Conservation (phyloP, 1,140 invertebrate genomes). For the Scaptomyza pallida region DNA sequence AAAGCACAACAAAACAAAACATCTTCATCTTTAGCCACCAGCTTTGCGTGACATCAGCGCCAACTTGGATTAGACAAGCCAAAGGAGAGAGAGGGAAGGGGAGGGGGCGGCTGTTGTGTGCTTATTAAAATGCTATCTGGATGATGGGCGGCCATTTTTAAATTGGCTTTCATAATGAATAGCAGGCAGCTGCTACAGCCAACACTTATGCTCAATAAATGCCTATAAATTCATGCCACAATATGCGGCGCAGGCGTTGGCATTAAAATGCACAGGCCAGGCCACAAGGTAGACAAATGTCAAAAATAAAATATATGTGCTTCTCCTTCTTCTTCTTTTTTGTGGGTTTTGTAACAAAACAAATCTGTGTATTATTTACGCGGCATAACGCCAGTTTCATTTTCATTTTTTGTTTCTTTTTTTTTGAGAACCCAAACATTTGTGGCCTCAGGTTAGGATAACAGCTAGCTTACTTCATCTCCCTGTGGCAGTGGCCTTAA, state of each 20-base stretch:
- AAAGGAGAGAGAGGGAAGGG: neutral
- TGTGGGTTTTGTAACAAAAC: constrained; percentile 23
- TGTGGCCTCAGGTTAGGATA: constrained; percentile 49
- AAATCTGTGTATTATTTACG: constrained; percentile 66
- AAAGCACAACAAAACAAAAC: constrained; percentile 6
- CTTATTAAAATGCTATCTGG: constrained; percentile 73
- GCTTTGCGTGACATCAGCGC: constrained; percentile 26
- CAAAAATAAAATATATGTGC: constrained; percentile 63
- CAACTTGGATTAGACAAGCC: constrained; percentile 6
- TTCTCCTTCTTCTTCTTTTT: constrained; percentile 3
- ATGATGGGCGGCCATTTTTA: constrained; percentile 38
- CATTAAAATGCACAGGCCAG: constrained; percentile 65
- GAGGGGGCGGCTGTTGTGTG: constrained; percentile 10
- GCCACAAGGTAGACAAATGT: constrained; percentile 56
- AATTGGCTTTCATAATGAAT: constrained; percentile 40
- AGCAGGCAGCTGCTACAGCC: constrained; percentile 56
- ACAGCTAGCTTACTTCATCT: constrained; percentile 3
- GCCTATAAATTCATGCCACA: constrained; percentile 56
- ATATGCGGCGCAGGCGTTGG: constrained; percentile 29
- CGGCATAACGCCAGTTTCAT: constrained; percentile 62
- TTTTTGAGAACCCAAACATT: constrained; percentile 66
- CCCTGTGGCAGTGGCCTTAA: constrained; percentile 24
- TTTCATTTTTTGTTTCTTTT: too few relatives aligned
- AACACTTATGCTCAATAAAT: constrained; percentile 79
- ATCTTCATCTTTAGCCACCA: constrained; percentile 21